Base-by-base conservation (phyloP, 2,113 vertebrate genomes). In the Dipodomys ordii region DNA sequence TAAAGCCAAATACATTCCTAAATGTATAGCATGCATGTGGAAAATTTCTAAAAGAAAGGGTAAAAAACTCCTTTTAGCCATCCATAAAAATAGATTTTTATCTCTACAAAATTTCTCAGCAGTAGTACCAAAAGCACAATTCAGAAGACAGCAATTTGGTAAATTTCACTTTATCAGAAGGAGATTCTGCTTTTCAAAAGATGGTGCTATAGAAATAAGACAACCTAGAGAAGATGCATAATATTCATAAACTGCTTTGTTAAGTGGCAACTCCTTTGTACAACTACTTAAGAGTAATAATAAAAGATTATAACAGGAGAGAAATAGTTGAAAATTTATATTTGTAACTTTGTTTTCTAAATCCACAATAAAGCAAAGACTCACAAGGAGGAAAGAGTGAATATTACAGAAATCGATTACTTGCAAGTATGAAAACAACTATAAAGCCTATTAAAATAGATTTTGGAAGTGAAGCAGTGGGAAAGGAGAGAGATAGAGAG, bases 171-270 rank as follows among this genome's bases (percentile, higher is more conserved):
- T 76, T 32, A 86, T 72, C 80, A 88, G 69, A 83, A 80, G n/a
- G 53, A 86, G 86, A 86, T 86, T 65, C 13, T 73, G 15, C 15
- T 84, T 20, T 88, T 93, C 16, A 15, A 82, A 87, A 84, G 53
- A 68, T 11, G 32, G 2, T 69, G 7, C 72, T 60, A 77, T 72
- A 28, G 7, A 11, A 46, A 49, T 80, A 79, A 76, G 20, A 76
- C 6, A 71, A 67, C 7, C 65, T 28, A 57, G 53, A 57, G 25
- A 67, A 67, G 65, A 67, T 28, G 25, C 16, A 57, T 16, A 13
- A 16, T 57, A 57, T 57, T 57, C 53, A 57, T 16, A 57, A 57
- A 57, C 53, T 57, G 53, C 53, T 57, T 57, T 57, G 53, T 57
- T 57, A 57, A 57, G 53, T 57, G 53, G 53, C 16, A 57, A 13